Conservation (phyloP, 2,797 vertebrate species). For the Calcarius lapponicus region DNA sequence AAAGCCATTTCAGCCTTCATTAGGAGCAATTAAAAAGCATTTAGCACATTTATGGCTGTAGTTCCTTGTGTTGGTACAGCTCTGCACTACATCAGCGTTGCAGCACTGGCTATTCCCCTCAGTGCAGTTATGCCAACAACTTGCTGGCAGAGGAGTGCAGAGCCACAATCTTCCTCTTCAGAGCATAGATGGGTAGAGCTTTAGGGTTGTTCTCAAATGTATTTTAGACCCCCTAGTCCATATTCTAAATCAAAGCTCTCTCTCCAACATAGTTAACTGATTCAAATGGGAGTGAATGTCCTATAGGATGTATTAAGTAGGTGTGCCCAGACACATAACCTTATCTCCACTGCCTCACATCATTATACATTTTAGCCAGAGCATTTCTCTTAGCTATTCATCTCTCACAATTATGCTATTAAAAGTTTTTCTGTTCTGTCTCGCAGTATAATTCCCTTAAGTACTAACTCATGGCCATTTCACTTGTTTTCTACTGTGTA, state of each 20-base stretch:
- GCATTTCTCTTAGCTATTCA: neutral
- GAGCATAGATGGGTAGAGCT: neutral
- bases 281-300: neutral
- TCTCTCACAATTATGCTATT: neutral
- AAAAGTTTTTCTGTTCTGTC: neutral
- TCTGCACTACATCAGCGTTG: neutral
- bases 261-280: neutral
- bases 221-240: neutral
- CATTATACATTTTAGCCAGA: neutral
- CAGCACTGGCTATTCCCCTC: accelerated
- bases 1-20: neutral
- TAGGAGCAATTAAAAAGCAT: constrained; percentile 32
- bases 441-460: neutral
- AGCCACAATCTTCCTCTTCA: neutral
- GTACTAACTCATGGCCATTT: neutral
- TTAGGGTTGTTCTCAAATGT: neutral
- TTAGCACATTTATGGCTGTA: neutral
- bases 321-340: neutral
- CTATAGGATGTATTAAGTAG: neutral
- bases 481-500: neutral
- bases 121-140: neutral
- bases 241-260: neutral
- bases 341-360: neutral
- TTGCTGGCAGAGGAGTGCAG: neutral
- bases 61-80: neutral